Evolutionary conservation across 2,797 vertebrate species (phyloP).

Genomic region (Holocentrus rufus): DNA sequence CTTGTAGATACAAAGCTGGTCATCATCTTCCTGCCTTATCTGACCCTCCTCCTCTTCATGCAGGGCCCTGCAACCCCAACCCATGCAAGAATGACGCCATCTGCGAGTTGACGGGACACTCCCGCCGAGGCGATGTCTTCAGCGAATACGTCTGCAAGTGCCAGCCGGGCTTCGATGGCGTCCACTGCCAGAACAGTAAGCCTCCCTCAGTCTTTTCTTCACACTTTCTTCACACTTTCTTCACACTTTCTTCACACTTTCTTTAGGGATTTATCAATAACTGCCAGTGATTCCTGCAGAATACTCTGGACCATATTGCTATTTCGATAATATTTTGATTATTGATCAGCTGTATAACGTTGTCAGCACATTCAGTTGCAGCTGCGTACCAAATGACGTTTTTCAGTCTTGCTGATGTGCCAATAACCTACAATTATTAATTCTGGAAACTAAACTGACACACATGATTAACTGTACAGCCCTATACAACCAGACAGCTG

Average conservation of each 20-base stretch:
- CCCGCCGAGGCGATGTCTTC: conserved; percentile 89
- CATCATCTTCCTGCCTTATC: not conserved
- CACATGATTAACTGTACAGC: too few species aligned
- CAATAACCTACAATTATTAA: too few species aligned
- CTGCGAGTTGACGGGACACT: conserved; percentile 79
- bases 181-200: conserved; percentile 94
- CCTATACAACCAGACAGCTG: not conserved
- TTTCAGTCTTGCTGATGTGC: too few species aligned
- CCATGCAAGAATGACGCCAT: conserved; percentile 88
- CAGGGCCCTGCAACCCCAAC: conserved; percentile 91
- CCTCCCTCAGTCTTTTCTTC: conserved; percentile 27
- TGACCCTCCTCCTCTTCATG: not conserved
- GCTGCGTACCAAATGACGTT: too few species aligned
- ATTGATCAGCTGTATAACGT: too few species aligned
- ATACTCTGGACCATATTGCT: too few species aligned
- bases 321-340: too few species aligned
- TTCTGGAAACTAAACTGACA: too few species aligned
- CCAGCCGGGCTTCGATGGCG: conserved; percentile 84
- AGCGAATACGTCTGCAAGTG: conserved; percentile 90
- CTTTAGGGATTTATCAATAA: not conserved
- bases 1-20: too few species aligned
- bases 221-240: not conserved
- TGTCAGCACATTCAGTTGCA: too few species aligned
- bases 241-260: not conserved
- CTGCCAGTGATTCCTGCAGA: not conserved